These are phyloP conservation scores for Leucoraja ocellata DNA, from an alignment of 2,797 vertebrate species.

Conservation along the genomic window DNA sequence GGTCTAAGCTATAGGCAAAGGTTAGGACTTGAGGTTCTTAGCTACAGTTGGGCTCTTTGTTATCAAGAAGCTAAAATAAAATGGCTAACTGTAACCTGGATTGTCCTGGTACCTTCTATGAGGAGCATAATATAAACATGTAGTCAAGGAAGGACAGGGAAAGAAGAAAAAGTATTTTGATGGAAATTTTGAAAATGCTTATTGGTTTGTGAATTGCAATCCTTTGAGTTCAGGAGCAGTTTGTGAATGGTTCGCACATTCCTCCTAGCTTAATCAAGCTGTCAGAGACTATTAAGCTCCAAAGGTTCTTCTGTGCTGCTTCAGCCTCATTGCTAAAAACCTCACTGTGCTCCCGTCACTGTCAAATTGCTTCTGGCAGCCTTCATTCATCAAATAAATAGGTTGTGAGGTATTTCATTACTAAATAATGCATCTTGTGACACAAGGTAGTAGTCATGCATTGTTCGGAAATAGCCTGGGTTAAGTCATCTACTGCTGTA, in stretches of 20 bases:
- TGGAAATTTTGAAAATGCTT: not conserved
- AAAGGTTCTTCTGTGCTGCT: constrained; percentile 48
- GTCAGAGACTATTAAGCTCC: constrained; percentile 47
- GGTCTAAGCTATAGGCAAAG: too few relatives aligned
- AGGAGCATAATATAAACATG: not conserved
- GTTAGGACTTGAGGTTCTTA: too few relatives aligned
- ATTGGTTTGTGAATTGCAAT: not conserved
- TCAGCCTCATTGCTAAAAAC: constrained; percentile 47
- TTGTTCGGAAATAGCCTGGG: not conserved
- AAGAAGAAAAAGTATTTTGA: not conserved
- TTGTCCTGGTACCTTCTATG: too few relatives aligned
- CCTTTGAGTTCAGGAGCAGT: not conserved
- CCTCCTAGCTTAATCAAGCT: constrained; percentile 51
- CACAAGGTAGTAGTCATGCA: constrained; percentile 5
- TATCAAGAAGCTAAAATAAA: not conserved
- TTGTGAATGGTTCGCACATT: constrained; percentile 37
- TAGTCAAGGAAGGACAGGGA: not conserved
- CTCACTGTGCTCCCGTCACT: constrained; percentile 39
- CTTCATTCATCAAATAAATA: constrained; percentile 48
- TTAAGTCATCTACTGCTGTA: constrained; percentile 21
- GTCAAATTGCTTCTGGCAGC: constrained; percentile 46
- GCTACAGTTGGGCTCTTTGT: not conserved
- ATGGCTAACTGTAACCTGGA: not conserved
- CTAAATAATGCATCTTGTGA: constrained; percentile 46
- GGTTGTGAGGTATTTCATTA: constrained; percentile 49